Conservation (phyloP, 1,140 invertebrate species). For the Matsumurasca onukii region DNA sequence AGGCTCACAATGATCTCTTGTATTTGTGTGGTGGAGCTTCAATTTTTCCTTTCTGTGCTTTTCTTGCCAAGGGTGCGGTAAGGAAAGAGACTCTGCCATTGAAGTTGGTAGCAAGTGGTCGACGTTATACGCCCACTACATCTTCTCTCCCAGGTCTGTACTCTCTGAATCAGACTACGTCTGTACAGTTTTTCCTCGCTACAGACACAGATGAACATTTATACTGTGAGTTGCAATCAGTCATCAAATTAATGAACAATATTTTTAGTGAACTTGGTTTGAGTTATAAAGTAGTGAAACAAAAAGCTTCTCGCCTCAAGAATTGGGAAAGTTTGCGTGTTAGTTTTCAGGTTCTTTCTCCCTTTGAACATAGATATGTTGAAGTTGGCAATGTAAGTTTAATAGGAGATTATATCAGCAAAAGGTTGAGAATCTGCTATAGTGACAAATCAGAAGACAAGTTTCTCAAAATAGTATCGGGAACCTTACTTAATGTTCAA, state of each 20-base stretch:
- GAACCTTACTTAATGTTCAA: conserved; percentile 62
- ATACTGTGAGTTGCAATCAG: conserved; percentile 51
- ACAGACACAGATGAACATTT: conserved; percentile 48
- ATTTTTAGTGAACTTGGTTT: conserved; percentile 59
- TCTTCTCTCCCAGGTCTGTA: conserved; percentile 54
- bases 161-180: conserved; percentile 60
- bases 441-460: conserved; percentile 54
- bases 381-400: conserved; percentile 65
- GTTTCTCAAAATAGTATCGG: conserved; percentile 61
- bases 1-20: conserved; percentile 52
- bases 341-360: conserved; percentile 67
- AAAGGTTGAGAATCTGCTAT: conserved; percentile 60
- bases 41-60: conserved; percentile 61
- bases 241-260: conserved; percentile 50
- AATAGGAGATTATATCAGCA: conserved; percentile 64
- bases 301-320: conserved; percentile 55
- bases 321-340: conserved; percentile 60
- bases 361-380: conserved; percentile 55
- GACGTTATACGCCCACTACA: conserved; percentile 57
- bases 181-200: conserved; percentile 57
- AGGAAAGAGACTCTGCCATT: conserved; percentile 57
- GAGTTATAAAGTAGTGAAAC: conserved; percentile 59
- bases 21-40: conserved; percentile 66
- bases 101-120: conserved; percentile 60
- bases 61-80: conserved; percentile 60